Evolutionary conservation across 2,888 invertebrate species (phyloP).

Genomic region (Leptura quadrifasciata): DNA sequence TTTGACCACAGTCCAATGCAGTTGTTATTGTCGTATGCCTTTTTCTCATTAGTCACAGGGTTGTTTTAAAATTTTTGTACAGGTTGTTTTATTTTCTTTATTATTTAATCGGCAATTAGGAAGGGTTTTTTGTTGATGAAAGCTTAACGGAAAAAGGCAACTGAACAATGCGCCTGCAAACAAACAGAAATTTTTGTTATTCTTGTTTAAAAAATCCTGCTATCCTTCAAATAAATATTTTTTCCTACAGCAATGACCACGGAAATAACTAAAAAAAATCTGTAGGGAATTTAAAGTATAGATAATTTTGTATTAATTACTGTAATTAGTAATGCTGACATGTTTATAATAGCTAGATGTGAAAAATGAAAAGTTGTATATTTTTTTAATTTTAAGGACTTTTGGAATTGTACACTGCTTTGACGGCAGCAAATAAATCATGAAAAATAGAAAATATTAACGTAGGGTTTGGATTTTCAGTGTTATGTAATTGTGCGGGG

Average conservation of each 20-base stretch:
- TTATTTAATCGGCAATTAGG: conserved; percentile 21
- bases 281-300: conserved; percentile 22
- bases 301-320: conserved; percentile 32
- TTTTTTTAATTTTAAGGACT: conserved; percentile 24
- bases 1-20: conserved; percentile 5
- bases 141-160: not conserved
- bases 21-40: not conserved
- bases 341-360: conserved; percentile 27
- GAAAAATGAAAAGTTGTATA: conserved; percentile 22
- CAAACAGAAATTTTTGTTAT: not conserved
- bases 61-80: not conserved
- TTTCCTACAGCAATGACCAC: conserved; percentile 29
- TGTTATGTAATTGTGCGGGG: not conserved
- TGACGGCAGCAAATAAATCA: not conserved
- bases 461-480: conserved; percentile 3
- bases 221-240: not conserved
- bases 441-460: conserved; percentile 1
- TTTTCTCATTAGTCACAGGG: not conserved
- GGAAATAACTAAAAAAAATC: not conserved
- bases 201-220: conserved; percentile 10
- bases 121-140: conserved; percentile 1
- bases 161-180: not conserved
- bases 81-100: not conserved
- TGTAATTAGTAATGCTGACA: conserved; percentile 12
- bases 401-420: not conserved